Evolutionary conservation across 2,113 vertebrate species (phyloP), one percentile per base, ranked within the genome.

Genomic region (Centropristis striata): DNA sequence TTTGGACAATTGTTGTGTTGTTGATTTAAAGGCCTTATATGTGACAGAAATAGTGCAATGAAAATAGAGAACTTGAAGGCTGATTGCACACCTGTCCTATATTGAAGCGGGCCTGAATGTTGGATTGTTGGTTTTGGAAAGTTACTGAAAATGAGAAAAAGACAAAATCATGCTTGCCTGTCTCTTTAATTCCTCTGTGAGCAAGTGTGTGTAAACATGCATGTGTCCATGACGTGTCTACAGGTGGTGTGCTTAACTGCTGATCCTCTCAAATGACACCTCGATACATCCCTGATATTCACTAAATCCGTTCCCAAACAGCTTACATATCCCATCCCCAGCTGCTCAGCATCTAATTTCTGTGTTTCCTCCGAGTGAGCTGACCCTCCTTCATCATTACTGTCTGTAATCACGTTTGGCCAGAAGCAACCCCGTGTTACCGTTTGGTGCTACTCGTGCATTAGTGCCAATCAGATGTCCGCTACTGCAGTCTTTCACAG

Each of bases 401-500:
- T 47, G 74, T 75, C 79, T 80, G 55, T 53, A 59, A 84, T 81
- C 64, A 51, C 12, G 59, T 81, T 60, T 73, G 74, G 71, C 68
- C 36, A 49, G 80, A 63, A 75, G 53, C 60, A 39, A 50, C 63
- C 21, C n/a, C 5, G 66, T 67, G 63, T 59, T 68, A 63, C 39
- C 39, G 53, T 57, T 53, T 41, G 55, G 69, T 65, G 5, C 1
- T 54, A 61, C 21, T 86, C 60, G 23, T 42, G 67, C 47, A 60
- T 65, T 81, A 65, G 68, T 75, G 88, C 74, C 89, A 91, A 75
- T 85, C 80, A 79, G 70, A 86, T 51, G 73, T 78, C 70, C 3
- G 11, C 73, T 28, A 61, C 59, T 16, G 23, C 27, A 23, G 49
- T 71, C 65, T 86, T 81, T 75, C 59, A 61, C 72, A 66, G 78